Percentiles rank a stretch among this genome's conserved stretches.
Conservation (phyloP, 2,797 vertebrate genomes). For the Sebastiscus albofasciatus region DNA sequence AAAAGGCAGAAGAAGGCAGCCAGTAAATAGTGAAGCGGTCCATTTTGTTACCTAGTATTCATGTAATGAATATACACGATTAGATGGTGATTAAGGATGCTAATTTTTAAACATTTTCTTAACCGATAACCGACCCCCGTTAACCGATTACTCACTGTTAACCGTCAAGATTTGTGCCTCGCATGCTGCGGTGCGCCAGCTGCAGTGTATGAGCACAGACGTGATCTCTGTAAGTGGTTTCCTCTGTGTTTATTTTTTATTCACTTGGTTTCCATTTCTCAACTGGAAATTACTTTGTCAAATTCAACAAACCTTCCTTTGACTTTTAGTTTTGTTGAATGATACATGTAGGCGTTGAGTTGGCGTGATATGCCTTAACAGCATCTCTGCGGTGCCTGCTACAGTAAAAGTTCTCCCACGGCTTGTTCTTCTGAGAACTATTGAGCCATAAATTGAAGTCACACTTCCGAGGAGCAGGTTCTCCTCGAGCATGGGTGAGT, state of each 20-base stretch:
- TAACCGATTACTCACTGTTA: no score
- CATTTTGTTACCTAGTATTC: no score
- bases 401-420: background rate
- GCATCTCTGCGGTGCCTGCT: slow-evolving; percentile 12
- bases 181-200: no score
- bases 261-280: background rate
- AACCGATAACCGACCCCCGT: no score
- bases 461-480: slow-evolving; percentile 69
- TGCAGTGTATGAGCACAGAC: no score
- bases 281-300: background rate
- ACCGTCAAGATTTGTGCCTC: no score
- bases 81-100: no score
- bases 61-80: no score
- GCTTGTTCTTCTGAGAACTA: slow-evolving; percentile 17
- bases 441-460: slow-evolving; percentile 41
- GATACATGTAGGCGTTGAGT: background rate
- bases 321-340: background rate
- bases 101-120: no score
- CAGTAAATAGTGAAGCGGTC: no score
- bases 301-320: background rate
- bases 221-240: no score
- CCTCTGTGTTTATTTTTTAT: slow-evolving; percentile 34
- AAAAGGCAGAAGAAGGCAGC: no score
- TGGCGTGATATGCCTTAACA: background rate
- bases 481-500: slow-evolving; percentile 50